phyloP scores from a whole-genome alignment of 2,113 vertebrate species.

The Caranx melampygus region DNA sequence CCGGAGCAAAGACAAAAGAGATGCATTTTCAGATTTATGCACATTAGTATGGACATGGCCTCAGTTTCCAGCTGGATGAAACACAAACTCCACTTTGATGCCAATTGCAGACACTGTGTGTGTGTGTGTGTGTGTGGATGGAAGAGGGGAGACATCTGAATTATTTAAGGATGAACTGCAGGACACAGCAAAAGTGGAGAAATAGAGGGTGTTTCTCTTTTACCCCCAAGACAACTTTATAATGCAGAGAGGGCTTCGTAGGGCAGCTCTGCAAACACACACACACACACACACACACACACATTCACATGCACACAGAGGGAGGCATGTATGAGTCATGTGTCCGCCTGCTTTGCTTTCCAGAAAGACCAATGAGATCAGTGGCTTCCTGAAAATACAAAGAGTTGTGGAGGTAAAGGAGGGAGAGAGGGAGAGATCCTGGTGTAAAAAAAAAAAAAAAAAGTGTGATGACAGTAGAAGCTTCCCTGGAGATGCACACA shows the following conservation, averaged over 20 bases:
- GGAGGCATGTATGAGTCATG: conserved; percentile 73
- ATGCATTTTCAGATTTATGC: conserved; percentile 34
- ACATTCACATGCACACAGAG: conserved; percentile 12
- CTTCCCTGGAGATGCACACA: conserved; percentile 40
- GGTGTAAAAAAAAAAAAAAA: conserved; percentile 39
- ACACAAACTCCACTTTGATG: conserved; percentile 57
- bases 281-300: conserved; percentile 30
- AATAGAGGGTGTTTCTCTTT: conserved; percentile 68
- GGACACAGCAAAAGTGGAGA: conserved; percentile 54
- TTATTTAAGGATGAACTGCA: conserved; percentile 76
- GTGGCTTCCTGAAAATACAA: conserved; percentile 65
- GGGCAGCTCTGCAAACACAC: conserved; percentile 3
- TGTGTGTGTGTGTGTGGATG: conserved; percentile 27
- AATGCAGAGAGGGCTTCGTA: conserved; percentile 31
- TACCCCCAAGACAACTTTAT: conserved; percentile 61
- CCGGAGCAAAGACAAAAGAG: conserved; percentile 26
- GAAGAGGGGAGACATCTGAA: conserved; percentile 52
- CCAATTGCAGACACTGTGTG: conserved; percentile 34
- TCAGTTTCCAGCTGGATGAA: conserved; percentile 54
- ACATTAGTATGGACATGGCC: conserved; percentile 40
- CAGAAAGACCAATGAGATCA: conserved; percentile 76
- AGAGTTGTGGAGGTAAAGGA: conserved; percentile 55
- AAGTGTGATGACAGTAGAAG: conserved; percentile 71
- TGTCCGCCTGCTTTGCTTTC: conserved; percentile 51
- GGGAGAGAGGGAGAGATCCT: conserved; percentile 35